Percentiles rank a stretch among this genome's conserved stretches.
Conservation (phyloP, 2,888 invertebrate genomes). For the Heliothis peltigera region DNA sequence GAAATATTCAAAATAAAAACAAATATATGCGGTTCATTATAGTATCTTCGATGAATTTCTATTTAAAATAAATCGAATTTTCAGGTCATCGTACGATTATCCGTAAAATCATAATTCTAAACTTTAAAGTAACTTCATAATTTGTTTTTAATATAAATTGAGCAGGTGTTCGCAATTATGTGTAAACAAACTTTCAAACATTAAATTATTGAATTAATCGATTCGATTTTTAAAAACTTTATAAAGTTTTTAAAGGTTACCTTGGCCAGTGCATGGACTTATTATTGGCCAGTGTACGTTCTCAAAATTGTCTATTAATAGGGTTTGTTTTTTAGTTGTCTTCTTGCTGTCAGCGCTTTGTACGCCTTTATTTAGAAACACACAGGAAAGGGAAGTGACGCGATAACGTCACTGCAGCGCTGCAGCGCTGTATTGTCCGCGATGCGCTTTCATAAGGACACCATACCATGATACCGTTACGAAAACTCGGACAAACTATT, state of each 20-base stretch:
- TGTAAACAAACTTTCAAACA: background rate
- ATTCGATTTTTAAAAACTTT: background rate
- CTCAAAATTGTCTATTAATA: slow-evolving; percentile 1
- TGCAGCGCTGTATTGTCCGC: slow-evolving; percentile 66
- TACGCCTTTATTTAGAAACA: slow-evolving; percentile 62
- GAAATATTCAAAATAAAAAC: too few species aligned
- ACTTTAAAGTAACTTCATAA: background rate
- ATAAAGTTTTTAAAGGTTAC: background rate
- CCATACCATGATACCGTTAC: slow-evolving; percentile 32
- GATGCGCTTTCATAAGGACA: slow-evolving; percentile 59
- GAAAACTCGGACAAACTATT: slow-evolving; percentile 37
- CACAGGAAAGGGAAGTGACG: slow-evolving; percentile 67
- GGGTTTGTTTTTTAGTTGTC: slow-evolving; percentile 8
- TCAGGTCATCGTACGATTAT: background rate
- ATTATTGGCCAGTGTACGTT: background rate
- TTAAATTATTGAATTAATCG: background rate
- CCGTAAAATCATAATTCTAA: background rate
- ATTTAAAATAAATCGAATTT: background rate
- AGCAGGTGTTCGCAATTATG: background rate
- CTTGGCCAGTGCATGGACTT: background rate
- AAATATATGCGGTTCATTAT: too few species aligned
- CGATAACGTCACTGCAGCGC: slow-evolving; percentile 69
- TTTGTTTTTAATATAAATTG: background rate
- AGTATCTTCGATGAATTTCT: too few species aligned
- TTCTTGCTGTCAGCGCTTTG: slow-evolving; percentile 44